A percentile compares a stretch with the other conserved stretches of the same genome.
Evolutionary conservation across 2,113 vertebrate genomes (phyloP).

Genomic region (Hyaena hyaena): DNA sequence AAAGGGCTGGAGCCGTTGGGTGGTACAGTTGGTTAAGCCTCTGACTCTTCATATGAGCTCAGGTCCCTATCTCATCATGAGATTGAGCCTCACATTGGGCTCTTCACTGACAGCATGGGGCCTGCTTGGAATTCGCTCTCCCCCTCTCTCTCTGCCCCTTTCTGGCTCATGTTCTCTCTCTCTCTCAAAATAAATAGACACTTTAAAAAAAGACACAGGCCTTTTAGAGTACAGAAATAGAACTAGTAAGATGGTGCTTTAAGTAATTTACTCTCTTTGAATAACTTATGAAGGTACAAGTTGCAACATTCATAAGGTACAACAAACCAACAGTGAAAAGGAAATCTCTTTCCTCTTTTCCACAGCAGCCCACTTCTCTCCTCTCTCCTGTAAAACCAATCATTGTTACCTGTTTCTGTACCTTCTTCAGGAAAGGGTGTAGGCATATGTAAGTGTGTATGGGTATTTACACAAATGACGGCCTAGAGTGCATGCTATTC

Average conservation of each 20-base stretch:
- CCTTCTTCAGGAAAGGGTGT: neutral
- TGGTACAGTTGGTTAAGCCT: too few species aligned
- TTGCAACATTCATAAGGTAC: neutral
- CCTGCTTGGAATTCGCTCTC: too few species aligned
- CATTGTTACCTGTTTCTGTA: neutral
- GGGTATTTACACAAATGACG: neutral
- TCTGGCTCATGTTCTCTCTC: too few species aligned
- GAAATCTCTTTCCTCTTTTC: neutral
- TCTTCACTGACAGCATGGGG: too few species aligned
- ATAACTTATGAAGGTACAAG: neutral
- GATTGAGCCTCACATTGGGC: too few species aligned
- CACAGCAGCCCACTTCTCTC: neutral
- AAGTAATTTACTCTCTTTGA: neutral
- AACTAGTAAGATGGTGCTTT: neutral
- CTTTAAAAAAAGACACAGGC: neutral
- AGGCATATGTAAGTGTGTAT: neutral
- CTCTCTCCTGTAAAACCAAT: neutral
- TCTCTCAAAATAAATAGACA: too few species aligned
- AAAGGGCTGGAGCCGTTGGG: too few species aligned
- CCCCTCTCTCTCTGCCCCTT: too few species aligned
- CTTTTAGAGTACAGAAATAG: neutral
- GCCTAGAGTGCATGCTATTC: neutral
- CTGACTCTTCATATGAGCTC: too few species aligned
- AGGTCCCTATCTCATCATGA: too few species aligned
- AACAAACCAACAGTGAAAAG: neutral